Evolutionary conservation across 30 jellyfish, hydroid and myxozoan species (phyloP), one percentile per base, ranked within the genome.

Genomic region (Mastigias papua): DNA sequence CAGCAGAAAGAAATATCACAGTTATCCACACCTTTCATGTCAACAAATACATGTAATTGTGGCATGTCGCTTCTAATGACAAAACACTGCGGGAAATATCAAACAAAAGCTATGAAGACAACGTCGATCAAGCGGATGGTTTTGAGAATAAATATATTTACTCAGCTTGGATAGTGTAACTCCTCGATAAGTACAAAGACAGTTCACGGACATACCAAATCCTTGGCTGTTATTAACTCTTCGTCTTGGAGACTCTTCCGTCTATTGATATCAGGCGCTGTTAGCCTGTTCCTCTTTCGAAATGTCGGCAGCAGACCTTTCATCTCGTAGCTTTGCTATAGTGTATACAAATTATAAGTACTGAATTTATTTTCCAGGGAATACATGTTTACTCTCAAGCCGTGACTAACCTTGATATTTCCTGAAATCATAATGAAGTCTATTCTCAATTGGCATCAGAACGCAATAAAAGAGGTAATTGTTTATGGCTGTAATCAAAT

Each of bases 21-120:
- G 51, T 34, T 35, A 19, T 76, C 87, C 87, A 74, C 86, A 76
- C 87, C 87, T 73, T 9, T 72, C 83, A n/a, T 72, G 68, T 72
- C 83, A 72, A 72, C 83, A 72, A 72, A 72, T 49, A 13, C 68
- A 49, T 27, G 6, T 30, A 72, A 72, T 72, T 72, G 83, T 72
- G 16, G 46, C 54, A 76, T 76, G 87, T 76, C 21, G 87, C 34
- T 76, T 19, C 51, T 76, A 21, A 32, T 48, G 87, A 32, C 57
- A 48, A 20, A 28, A 34, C 87, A 25, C 87, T 51, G 87, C 42
- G 26, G 29, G 87, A 76, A 25, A 35, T 50, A 76, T 76, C 58
- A 30, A 76, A 76, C 73, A 34, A 63, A 76, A 76, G 26, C 34
- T 29, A 11, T 19, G 34, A 50, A 29, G 27, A 57, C 20, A 17